Percentiles rank a stretch among this genome's conserved stretches.
Evolutionary conservation across 2,113 vertebrate species (phyloP).

Genomic region (Zosterops japonicus): DNA sequence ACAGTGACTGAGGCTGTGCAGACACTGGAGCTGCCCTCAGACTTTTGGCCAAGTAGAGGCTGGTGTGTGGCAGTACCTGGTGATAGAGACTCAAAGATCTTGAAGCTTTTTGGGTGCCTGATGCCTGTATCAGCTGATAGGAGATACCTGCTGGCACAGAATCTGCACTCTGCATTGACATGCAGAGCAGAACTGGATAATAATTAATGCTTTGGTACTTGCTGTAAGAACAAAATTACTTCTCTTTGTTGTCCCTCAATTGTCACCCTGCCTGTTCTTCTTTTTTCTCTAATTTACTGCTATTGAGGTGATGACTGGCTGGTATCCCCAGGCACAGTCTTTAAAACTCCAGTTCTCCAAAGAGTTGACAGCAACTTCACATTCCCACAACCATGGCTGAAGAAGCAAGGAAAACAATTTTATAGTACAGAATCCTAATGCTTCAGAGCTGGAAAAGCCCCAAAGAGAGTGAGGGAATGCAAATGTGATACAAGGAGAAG

Average conservation of each 20-base stretch:
- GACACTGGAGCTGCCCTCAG: not conserved
- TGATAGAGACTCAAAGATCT: not conserved
- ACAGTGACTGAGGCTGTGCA: rapidly evolving
- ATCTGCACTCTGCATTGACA: not conserved
- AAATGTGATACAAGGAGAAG: not conserved
- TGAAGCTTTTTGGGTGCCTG: not conserved
- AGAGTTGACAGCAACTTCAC: not conserved
- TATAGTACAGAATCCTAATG: not conserved
- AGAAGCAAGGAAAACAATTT: not conserved
- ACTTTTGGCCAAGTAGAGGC: not conserved
- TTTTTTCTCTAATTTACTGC: not conserved
- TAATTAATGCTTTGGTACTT: not conserved
- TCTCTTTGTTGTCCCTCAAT: not conserved
- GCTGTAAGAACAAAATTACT: not conserved
- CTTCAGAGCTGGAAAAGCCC: not conserved
- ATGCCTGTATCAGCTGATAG: not conserved
- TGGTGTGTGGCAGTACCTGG: not conserved
- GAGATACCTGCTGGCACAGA: not conserved
- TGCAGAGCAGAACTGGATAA: not conserved
- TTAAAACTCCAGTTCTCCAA: not conserved
- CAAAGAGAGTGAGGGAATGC: rapidly evolving
- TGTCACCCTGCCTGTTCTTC: not conserved
- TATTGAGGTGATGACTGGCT: not conserved
- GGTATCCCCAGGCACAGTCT: not conserved
- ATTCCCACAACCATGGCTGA: not conserved